Conservation (phyloP, 2,888 invertebrate species). For the Xanthia togata region DNA sequence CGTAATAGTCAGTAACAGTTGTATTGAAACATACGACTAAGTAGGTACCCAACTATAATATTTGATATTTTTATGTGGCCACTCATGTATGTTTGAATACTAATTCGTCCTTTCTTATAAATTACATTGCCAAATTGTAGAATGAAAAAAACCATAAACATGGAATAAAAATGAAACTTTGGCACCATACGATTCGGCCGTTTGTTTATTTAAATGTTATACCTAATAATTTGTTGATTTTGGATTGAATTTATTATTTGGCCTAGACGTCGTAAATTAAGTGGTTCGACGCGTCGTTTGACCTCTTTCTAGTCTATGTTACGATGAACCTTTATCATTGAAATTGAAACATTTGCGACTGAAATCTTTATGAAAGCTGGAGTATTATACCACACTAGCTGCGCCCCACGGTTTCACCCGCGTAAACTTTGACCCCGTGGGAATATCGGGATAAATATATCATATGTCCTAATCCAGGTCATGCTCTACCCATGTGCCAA, state of each 20-base stretch:
- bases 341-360: constrained; percentile 58
- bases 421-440: no score
- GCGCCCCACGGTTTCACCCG: no score
- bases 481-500: no score
- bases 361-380: constrained; percentile 19
- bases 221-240: constrained; percentile 50
- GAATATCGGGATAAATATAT: no score
- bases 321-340: constrained; percentile 55
- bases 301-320: constrained; percentile 51
- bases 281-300: constrained; percentile 42
- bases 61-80: constrained; percentile 55
- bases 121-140: constrained; percentile 53
- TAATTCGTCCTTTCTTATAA: constrained; percentile 58
- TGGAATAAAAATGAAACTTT: constrained; percentile 38
- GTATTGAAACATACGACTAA: constrained; percentile 60
- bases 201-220: constrained; percentile 47
- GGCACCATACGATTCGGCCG: constrained; percentile 25
- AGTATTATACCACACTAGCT: constrained; percentile 1
- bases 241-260: constrained; percentile 43
- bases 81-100: constrained; percentile 50
- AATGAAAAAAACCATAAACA: constrained; percentile 49
- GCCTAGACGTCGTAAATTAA: constrained; percentile 58
- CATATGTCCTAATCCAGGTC: no score
- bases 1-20: constrained; percentile 59
- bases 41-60: constrained; percentile 39